Evolutionary conservation across 2,797 vertebrate species (phyloP).

Genomic region (Lepilemur septentrionalis): DNA sequence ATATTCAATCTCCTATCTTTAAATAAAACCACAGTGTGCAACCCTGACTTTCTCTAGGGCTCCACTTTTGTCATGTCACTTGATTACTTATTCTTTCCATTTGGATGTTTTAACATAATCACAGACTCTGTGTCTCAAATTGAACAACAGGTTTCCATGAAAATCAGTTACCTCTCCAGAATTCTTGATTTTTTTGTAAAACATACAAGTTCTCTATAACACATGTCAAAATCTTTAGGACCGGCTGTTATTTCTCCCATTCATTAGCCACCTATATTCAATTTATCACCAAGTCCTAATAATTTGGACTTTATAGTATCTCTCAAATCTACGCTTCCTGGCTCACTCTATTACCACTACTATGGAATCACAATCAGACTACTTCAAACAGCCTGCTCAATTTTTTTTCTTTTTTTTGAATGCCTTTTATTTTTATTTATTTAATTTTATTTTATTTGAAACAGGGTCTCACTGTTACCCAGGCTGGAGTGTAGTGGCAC

Average conservation of each 20-base stretch:
- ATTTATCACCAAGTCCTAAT: neutral
- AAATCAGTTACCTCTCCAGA: neutral
- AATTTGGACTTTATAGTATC: neutral
- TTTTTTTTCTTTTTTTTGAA: neutral
- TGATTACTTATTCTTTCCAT: neutral
- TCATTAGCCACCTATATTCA: neutral
- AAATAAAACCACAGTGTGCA: neutral
- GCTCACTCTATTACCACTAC: neutral
- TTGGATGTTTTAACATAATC: neutral
- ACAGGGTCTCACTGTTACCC: neutral
- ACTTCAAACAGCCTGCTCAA: neutral
- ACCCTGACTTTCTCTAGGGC: neutral
- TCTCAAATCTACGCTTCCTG: neutral
- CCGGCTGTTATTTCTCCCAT: neutral
- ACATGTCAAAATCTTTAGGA: neutral
- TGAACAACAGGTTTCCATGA: neutral
- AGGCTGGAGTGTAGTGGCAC: neutral
- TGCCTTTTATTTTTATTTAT: too few relatives aligned
- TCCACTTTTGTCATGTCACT: neutral
- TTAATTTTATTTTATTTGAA: too few relatives aligned
- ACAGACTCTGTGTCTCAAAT: neutral
- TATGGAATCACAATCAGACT: neutral
- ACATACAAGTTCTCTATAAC: neutral
- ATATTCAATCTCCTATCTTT: neutral
- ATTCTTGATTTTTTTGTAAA: neutral